Evolutionary conservation across 2,888 invertebrate genomes (phyloP).

Genomic region (Lamellibrachia satsuma): DNA sequence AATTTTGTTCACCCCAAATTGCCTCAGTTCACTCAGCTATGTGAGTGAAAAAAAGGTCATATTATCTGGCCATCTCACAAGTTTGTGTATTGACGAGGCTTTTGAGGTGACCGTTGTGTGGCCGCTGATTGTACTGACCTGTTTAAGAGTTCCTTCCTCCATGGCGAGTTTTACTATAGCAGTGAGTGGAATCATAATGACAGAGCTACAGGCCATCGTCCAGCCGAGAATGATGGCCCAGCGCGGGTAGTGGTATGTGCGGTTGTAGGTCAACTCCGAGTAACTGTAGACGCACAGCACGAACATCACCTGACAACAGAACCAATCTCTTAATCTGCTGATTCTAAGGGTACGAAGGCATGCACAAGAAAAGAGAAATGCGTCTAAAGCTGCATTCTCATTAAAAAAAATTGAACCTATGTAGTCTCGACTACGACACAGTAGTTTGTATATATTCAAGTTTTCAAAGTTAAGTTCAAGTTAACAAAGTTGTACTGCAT

Average conservation of each 20-base stretch:
- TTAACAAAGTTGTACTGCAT: too few species aligned
- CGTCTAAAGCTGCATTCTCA: too few species aligned
- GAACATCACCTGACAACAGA: slow-evolving; percentile 51
- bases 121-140: slow-evolving; percentile 24
- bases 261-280: slow-evolving; percentile 56
- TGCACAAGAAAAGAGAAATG: too few species aligned
- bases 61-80: too few species aligned
- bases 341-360: not conserved
- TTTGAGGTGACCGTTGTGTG: not conserved
- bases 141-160: slow-evolving; percentile 29
- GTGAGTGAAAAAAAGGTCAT: too few species aligned
- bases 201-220: slow-evolving; percentile 41
- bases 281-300: slow-evolving; percentile 57
- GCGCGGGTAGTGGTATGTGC: slow-evolving; percentile 66
- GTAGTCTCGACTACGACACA: too few species aligned
- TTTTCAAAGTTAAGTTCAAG: too few species aligned
- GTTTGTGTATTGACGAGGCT: not conserved
- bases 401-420: too few species aligned
- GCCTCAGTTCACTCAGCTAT: too few species aligned
- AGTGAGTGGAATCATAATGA: slow-evolving; percentile 40
- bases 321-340: not conserved
- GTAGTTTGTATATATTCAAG: too few species aligned
- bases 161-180: slow-evolving; percentile 27
- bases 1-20: too few species aligned
- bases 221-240: slow-evolving; percentile 65